phyloP scores from a whole-genome alignment of 2,113 vertebrate species.

The Lepus timidus region DNA sequence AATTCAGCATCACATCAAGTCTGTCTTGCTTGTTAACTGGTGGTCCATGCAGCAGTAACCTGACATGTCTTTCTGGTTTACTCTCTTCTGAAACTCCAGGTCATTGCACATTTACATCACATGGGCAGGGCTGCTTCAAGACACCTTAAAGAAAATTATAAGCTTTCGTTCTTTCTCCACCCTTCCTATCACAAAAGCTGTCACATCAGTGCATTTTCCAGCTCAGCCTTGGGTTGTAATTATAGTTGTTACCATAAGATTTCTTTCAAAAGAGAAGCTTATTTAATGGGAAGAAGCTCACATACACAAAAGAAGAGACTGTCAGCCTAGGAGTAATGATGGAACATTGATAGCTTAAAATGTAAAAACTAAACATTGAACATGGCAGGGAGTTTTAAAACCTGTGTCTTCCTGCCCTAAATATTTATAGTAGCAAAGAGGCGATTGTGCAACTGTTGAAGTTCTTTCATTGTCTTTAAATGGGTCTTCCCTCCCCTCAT shows the following conservation, averaged over 20 bases:
- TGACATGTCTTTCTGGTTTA: not conserved
- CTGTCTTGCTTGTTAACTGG: not conserved
- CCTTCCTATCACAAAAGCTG: slow-evolving; percentile 62
- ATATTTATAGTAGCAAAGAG: not conserved
- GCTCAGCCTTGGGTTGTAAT: slow-evolving; percentile 67
- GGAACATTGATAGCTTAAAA: not conserved
- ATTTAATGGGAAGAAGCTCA: slow-evolving; percentile 55
- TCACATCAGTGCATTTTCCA: slow-evolving; percentile 17
- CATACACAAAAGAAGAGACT: not conserved
- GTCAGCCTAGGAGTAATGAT: not conserved
- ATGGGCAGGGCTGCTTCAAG: slow-evolving; percentile 42
- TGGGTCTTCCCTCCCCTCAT: not conserved
- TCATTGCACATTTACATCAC: slow-evolving; percentile 13
- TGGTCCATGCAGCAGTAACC: not conserved
- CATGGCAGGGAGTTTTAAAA: not conserved
- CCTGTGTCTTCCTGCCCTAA: not conserved
- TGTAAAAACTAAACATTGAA: not conserved
- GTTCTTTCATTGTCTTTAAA: not conserved
- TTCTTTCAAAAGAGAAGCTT: slow-evolving; percentile 61
- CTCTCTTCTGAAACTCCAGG: slow-evolving; percentile 8
- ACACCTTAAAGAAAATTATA: slow-evolving; percentile 70
- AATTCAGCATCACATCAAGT: not conserved
- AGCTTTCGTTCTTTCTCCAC: slow-evolving; percentile 69
- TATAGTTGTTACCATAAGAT: slow-evolving; percentile 65
- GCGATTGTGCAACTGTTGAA: not conserved